Base-by-base conservation (phyloP, 2,113 vertebrate genomes). In the Ictalurus furcatus region DNA sequence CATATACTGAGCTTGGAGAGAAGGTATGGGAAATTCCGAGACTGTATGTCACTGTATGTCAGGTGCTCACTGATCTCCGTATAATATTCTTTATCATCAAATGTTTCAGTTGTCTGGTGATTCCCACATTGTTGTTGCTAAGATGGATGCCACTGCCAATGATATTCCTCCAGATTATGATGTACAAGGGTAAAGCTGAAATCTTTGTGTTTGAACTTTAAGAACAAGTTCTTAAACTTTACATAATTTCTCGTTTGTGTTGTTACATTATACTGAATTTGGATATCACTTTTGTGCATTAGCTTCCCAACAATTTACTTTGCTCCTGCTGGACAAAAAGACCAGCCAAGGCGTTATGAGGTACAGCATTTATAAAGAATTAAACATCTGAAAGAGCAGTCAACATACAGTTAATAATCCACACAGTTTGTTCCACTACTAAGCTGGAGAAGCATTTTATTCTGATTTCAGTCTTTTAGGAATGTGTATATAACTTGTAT, bases 261-360 rank as follows among this genome's bases (percentile, higher is more conserved):
- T 56, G 44, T 52, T 84, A 85, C 2, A 16, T 17, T 82, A 7
- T 58, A 83, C 6, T 76, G 25, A 80, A 34, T 80, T 5, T 59
- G 69, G 6, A 87, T 79, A 63, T 85, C 9, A 76, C 16, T 40
- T 76, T 87, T 63, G 52, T 76, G 34, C 11, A 90, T 44, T 91
- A 96, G 96, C 19, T 96, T 92, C 90, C 96, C 96, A 1, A 95
- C 95, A 48, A 94, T 96, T 84, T 96, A 96, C 61, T 94, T 96
- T 34, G 92, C 91, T 82, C 90, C 92, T 9, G 89, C 85, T 13
- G 92, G 94, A 30, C 94, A 88, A 85, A 96, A 96, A 73, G 92
- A 94, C 1, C 92, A 94, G 6, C 96, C 96, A 0, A 84, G 90
- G 21, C 88, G 92, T 92, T 96, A 96, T 85, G 90, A 96, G 94